Evolutionary conservation across 2,797 vertebrate genomes (phyloP).

Genomic region (Amniataba percoides): DNA sequence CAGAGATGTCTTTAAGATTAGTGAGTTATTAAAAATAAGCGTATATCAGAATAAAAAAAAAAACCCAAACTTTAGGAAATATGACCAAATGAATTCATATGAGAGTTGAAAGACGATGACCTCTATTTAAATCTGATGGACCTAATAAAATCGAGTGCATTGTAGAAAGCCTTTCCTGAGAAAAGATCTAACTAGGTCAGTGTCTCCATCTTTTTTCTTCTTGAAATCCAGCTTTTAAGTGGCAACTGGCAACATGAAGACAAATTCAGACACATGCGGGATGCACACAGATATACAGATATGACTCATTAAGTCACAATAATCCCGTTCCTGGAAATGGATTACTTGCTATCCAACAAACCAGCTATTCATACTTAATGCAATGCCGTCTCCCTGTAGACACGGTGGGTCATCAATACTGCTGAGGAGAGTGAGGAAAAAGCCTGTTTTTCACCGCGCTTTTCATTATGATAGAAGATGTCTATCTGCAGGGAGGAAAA

Average conservation of each 20-base stretch:
- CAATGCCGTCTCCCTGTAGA: background rate
- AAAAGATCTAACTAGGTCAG: background rate
- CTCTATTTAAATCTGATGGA: background rate
- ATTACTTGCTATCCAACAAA: background rate
- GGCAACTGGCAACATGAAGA: background rate
- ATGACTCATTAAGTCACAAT: background rate
- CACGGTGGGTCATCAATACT: conserved; percentile 7
- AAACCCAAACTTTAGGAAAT: no score
- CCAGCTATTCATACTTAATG: conserved; percentile 1
- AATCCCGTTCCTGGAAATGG: background rate
- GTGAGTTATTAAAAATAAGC: background rate
- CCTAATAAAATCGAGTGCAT: background rate
- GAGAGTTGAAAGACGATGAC: background rate
- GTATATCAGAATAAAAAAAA: no score
- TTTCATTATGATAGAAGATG: conserved; percentile 44
- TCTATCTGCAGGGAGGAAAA: conserved; percentile 26
- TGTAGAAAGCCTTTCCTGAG: background rate
- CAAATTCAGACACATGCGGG: background rate
- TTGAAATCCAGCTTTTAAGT: background rate
- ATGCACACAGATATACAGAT: background rate
- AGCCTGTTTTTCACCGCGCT: background rate
- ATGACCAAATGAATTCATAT: background rate
- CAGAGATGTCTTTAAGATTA: background rate
- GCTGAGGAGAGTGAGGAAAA: background rate
- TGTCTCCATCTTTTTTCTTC: background rate